Evolutionary conservation across 2,888 invertebrate genomes (phyloP), one percentile per base, ranked within the genome.

Genomic region (Calliopum simillimum): DNA sequence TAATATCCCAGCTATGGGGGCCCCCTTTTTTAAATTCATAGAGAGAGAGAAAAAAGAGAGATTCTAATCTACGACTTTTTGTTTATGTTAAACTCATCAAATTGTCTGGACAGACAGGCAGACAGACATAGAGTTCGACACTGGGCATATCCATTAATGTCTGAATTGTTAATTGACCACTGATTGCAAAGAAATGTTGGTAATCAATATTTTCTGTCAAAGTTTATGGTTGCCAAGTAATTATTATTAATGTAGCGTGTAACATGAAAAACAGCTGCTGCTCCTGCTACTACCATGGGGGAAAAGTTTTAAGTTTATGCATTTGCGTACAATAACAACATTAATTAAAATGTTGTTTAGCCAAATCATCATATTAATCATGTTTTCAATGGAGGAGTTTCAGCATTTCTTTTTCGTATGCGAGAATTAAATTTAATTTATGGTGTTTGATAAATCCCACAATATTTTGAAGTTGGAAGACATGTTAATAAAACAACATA

Each of bases 71-170:
- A n/a, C 25, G 1, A 8, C n/a, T n/a, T 33, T 56, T 56, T 55
- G 55, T 63, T 63, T 21, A 14, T 53, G 64, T 41, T 19, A 49
- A 19, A 4, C 33, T 51, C 51, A 41, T 51, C 53, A n/a, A 25
- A 43, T 56, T 44, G 56, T 44, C 23, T 58, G 33, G 58, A 58
- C 58, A 51, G 41, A 51, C 33, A 53, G 8, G 8, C 8, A 5
- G 33, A 33, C 33, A 8, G 33, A 8, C n/a, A n/a, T n/a, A n/a
- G 33, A 8, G 33, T 33, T 33, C 8, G 33, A 21, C 14, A n/a
- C 14, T 23, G 33, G 66, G 21, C 62, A 63, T n/a, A n/a, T 63
- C 47, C 49, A 63, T 47, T 63, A 63, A 66, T 56, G 66, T 44
- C 44, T 56, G 46, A 23, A n/a, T 44, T 66, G 43, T 21, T 66